These are phyloP conservation scores for Karalla daura DNA, from an alignment of 2,797 vertebrate species.

Conservation along the genomic window DNA sequence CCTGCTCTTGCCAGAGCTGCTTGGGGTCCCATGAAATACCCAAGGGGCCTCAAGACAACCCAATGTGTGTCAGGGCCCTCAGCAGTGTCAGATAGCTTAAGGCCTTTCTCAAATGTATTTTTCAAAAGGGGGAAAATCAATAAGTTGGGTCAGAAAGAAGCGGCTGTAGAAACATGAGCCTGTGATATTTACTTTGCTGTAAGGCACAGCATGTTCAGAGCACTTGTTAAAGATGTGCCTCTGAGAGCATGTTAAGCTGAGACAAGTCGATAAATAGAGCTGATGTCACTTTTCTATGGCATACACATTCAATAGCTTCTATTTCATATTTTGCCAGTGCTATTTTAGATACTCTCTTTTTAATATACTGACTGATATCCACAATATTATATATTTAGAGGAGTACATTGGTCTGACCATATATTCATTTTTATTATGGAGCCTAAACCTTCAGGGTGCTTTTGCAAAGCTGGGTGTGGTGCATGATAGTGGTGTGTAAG, in stretches of 20 bases:
- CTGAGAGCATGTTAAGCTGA: slow-evolving; percentile 52
- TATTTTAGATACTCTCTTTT: neutral
- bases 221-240: slow-evolving; percentile 64
- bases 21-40: slow-evolving; percentile 67
- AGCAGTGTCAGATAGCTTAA: slow-evolving; percentile 78
- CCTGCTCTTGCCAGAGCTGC: slow-evolving; percentile 65
- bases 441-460: too few relatives aligned
- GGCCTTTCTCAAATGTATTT: slow-evolving; percentile 81
- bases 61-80: slow-evolving; percentile 64
- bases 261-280: slow-evolving; percentile 64
- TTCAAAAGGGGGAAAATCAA: slow-evolving; percentile 82
- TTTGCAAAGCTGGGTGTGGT: too few relatives aligned
- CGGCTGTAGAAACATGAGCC: slow-evolving; percentile 71
- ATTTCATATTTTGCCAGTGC: slow-evolving; percentile 4
- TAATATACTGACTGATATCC: neutral
- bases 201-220: slow-evolving; percentile 63
- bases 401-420: neutral
- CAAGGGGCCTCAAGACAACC: slow-evolving; percentile 57
- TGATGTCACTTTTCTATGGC: slow-evolving; percentile 45
- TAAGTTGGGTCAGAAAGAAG: slow-evolving; percentile 68
- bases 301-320: neutral
- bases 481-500: too few relatives aligned
- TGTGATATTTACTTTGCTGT: slow-evolving; percentile 75
- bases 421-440: too few relatives aligned
- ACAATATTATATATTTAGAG: neutral